Evolutionary conservation across 1,140 invertebrate species (phyloP).

Genomic region (Lasaia peninsularis): DNA sequence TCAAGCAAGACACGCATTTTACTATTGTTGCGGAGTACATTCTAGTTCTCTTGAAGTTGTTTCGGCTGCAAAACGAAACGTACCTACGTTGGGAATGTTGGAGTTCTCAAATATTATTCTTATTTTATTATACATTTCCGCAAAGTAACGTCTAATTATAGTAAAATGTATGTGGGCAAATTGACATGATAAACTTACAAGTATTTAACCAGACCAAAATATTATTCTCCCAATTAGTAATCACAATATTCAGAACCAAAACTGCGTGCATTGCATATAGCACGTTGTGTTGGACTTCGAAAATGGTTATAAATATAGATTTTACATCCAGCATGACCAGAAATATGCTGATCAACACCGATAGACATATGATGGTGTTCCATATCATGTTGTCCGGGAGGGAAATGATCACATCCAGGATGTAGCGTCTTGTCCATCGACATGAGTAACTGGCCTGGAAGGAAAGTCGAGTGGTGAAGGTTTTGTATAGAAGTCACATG

Average conservation of each 20-base stretch:
- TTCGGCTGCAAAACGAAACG: too few species aligned
- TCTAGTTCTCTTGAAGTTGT: too few species aligned
- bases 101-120: too few species aligned
- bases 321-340: conserved; percentile 24
- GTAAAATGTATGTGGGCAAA: too few species aligned
- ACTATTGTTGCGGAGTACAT: too few species aligned
- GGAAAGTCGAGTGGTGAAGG: neutral
- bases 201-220: neutral
- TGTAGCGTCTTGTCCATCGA: conserved; percentile 30
- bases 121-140: too few species aligned
- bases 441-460: conserved; percentile 35
- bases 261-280: conserved; percentile 37
- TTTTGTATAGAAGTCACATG: too few species aligned
- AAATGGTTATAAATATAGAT: conserved; percentile 9
- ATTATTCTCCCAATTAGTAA: neutral
- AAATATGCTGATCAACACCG: conserved; percentile 29
- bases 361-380: conserved; percentile 43
- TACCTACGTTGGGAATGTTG: too few species aligned
- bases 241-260: neutral
- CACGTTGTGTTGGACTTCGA: conserved; percentile 37
- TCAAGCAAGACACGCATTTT: too few species aligned
- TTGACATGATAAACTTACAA: neutral
- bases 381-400: conserved; percentile 41
- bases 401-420: conserved; percentile 28
- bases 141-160: too few species aligned